phyloP scores from a whole-genome alignment of 1,140 invertebrate genomes.

The Caenorhabditis latens region DNA sequence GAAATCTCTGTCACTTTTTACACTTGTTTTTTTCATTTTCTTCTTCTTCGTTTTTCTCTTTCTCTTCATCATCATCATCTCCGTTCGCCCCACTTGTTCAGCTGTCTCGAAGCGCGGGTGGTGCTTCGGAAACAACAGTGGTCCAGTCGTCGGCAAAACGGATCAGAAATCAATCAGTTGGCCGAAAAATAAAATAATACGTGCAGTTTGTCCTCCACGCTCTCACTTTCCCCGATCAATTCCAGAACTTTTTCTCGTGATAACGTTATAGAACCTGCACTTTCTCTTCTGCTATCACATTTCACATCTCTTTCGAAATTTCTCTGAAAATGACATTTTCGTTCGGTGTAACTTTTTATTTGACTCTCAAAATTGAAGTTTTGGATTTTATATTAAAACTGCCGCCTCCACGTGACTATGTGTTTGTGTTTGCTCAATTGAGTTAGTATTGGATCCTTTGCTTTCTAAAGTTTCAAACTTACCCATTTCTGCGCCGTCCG shows the following conservation, averaged over 20 bases:
- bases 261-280: slow-evolving; percentile 3
- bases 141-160: background rate
- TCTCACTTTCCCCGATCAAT: background rate
- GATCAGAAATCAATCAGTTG: slow-evolving; percentile 36
- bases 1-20: slow-evolving; percentile 5
- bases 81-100: slow-evolving; percentile 8
- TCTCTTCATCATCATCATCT: background rate
- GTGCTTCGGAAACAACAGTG: background rate
- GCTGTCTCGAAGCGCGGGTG: slow-evolving; percentile 22
- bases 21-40: slow-evolving; percentile 29
- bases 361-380: background rate
- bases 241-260: slow-evolving; percentile 46
- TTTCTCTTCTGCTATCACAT: background rate
- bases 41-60: background rate
- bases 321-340: slow-evolving; percentile 1
- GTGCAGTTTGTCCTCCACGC: background rate
- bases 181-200: slow-evolving; percentile 40
- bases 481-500: too few species aligned
- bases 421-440: too few species aligned
- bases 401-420: too few species aligned
- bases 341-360: background rate
- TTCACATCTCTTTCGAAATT: background rate
- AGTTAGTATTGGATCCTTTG: too few species aligned
- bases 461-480: too few species aligned
- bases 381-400: too few species aligned